A percentile compares a stretch with the other conserved stretches of the same genome.
Evolutionary conservation across 2,797 vertebrate species (phyloP).

Genomic region (Todus mexicanus): DNA sequence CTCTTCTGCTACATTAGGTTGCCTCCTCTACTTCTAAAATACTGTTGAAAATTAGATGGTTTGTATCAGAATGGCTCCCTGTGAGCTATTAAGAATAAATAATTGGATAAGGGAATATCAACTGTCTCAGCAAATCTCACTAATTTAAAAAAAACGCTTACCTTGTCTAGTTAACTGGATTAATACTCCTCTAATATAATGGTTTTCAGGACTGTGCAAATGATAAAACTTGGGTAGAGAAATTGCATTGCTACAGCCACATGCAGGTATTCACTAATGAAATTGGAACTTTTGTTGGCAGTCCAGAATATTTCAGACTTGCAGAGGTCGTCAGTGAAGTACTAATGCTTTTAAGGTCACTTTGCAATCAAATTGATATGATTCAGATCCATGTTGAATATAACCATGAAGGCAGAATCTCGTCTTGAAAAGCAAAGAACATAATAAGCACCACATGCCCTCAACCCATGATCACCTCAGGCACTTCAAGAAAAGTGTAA

Average conservation of each 20-base stretch:
- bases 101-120: conserved; percentile 43
- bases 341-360: conserved; percentile 39
- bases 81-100: conserved; percentile 56
- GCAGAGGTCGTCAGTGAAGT: not conserved
- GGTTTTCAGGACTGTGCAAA: conserved; percentile 7
- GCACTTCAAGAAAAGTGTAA: conserved; percentile 13
- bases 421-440: not conserved
- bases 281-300: conserved; percentile 42
- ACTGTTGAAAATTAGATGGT: conserved; percentile 31
- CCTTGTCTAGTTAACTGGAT: not conserved
- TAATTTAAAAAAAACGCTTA: conserved; percentile 55
- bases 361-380: conserved; percentile 27
- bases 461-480: not conserved
- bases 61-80: conserved; percentile 24
- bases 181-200: conserved; percentile 36
- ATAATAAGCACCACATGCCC: not conserved
- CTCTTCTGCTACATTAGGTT: conserved; percentile 1
- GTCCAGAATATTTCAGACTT: conserved; percentile 37
- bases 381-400: not conserved
- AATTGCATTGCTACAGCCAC: not conserved
- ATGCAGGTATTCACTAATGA: conserved; percentile 8
- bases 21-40: not conserved
- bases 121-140: not conserved
- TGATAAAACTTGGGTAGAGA: not conserved
- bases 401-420: not conserved